Evolutionary conservation across 2,113 vertebrate genomes (phyloP).

Genomic region (Aix galericulata): DNA sequence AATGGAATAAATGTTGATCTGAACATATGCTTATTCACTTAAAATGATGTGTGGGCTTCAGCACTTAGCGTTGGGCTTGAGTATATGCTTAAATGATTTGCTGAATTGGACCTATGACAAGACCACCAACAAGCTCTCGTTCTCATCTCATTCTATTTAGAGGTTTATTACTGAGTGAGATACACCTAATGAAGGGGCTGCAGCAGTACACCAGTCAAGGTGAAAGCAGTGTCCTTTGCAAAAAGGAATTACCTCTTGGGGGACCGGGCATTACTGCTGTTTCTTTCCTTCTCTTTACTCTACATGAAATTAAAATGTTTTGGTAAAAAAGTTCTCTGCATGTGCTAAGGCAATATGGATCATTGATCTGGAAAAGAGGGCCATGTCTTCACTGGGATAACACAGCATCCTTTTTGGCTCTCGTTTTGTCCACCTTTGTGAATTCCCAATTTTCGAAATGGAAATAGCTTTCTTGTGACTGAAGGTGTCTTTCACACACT

Average conservation of each 20-base stretch:
- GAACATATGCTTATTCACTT: neutral
- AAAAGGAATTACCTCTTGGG: neutral
- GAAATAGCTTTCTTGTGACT: slow-evolving; percentile 51
- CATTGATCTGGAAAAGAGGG: neutral
- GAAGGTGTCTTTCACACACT: slow-evolving; percentile 44
- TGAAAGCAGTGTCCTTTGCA: neutral
- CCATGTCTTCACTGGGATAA: neutral
- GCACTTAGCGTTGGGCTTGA: neutral
- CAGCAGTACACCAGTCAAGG: neutral
- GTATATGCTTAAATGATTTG: neutral
- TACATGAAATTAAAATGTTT: neutral
- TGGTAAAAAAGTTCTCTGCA: neutral
- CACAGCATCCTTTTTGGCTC: neutral
- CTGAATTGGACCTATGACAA: neutral
- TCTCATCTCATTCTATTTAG: neutral
- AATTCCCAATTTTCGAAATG: slow-evolving; percentile 39
- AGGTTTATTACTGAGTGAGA: neutral
- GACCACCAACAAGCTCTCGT: neutral
- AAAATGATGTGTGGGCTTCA: neutral
- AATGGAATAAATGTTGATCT: neutral
- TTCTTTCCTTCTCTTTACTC: neutral
- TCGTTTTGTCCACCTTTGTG: neutral
- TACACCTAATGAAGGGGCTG: neutral
- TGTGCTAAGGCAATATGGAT: neutral
- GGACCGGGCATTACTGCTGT: neutral